Base-by-base conservation (phyloP, 2,888 invertebrate species). In the Spialia ferax region DNA sequence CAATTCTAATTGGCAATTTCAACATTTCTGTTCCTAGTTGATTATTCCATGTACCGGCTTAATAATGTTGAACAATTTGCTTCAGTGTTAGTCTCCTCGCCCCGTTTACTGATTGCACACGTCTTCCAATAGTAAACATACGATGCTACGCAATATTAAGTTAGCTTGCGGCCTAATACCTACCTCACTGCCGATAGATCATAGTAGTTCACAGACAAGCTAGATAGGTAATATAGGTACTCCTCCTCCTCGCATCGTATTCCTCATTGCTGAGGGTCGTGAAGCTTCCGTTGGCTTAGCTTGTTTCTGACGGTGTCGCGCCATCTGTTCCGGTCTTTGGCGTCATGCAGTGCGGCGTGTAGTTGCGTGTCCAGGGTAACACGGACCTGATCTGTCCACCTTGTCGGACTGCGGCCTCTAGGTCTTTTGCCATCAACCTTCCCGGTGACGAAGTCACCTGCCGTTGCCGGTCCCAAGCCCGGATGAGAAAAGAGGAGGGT, bases 31-130 rank as follows among this genome's bases (percentile, higher is more conserved):
- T 6, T 52, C 13, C 50, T 22, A 52, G 13, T 22, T 23, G 50
- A 52, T 52, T 52, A 23, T 52, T 52, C 23, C 13, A 52, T 52
- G 50, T 52, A 13, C 50, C 11, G 22, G 8, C n/a, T 7, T 23
- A 52, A 22, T 52, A 20, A 52, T 52, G 50, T 54, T 63, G 38
- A 52, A 26, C 63, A 63, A 63, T 63, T 45, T 42, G 42, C 54
- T 62, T 23, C 35, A 45, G 7, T 42, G 38, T 26, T 42, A 18
- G 26, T 23, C 59, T 26, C 15, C 35, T 23, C 38, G 62, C 22
- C 54, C 52, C 52, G 32, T 60, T 61, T 52, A 18, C 62, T 62
- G 63, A 63, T 63, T 63, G 63, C 54, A 38, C 55, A 42, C 42
- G 63, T 55, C 38, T 35, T 55, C 23, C 38, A 42, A 55, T 42